These are phyloP conservation scores for Picus viridis DNA, from an alignment of 2,797 vertebrate species.

Conservation along the genomic window DNA sequence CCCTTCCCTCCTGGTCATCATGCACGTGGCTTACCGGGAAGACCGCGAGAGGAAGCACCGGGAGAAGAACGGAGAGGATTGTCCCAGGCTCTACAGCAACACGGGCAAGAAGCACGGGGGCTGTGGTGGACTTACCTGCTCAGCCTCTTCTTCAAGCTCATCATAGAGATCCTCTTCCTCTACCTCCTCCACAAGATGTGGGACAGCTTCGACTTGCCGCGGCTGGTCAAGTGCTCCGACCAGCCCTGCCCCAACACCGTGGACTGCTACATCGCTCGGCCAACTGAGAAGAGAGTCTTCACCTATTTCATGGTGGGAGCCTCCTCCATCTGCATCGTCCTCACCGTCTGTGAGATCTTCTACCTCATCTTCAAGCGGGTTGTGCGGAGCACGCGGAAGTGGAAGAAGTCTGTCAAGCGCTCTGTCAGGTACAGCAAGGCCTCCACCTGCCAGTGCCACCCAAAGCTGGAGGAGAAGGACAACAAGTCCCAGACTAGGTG, in stretches of 20 bases:
- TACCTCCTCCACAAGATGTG: slow-evolving; percentile 93
- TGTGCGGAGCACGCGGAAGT: slow-evolving; percentile 61
- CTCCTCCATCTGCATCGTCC: slow-evolving; percentile 91
- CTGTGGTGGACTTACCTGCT: slow-evolving; percentile 99
- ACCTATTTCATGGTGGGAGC: slow-evolving; percentile 99
- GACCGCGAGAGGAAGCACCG: slow-evolving; percentile 89
- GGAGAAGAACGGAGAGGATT: slow-evolving; percentile 82
- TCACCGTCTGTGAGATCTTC: slow-evolving; percentile 93
- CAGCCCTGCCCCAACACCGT: slow-evolving; percentile 92
- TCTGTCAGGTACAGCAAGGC: slow-evolving; percentile 76
- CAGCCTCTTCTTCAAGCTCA: slow-evolving; percentile 92
- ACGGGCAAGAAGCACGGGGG: slow-evolving; percentile 95
- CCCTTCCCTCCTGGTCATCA: slow-evolving; percentile 94
- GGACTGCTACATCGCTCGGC: slow-evolving; percentile 96
- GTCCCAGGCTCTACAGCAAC: slow-evolving; percentile 86
- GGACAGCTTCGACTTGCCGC: slow-evolving; percentile 90
- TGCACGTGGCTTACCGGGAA: slow-evolving; percentile 95
- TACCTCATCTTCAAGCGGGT: slow-evolving; percentile 91
- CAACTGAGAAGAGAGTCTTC: slow-evolving; percentile 96
- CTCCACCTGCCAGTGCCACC: slow-evolving; percentile 77
- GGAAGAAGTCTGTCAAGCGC: slow-evolving; percentile 72
- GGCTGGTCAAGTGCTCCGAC: slow-evolving; percentile 88
- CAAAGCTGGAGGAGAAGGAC: slow-evolving; percentile 73
- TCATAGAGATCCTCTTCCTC: slow-evolving; percentile 90
- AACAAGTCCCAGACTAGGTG: slow-evolving; percentile 55